Percentiles rank a stretch among this genome's conserved stretches.
phyloP scores from a whole-genome alignment of 2,797 vertebrate species.

The Bovichtus diacanthus region DNA sequence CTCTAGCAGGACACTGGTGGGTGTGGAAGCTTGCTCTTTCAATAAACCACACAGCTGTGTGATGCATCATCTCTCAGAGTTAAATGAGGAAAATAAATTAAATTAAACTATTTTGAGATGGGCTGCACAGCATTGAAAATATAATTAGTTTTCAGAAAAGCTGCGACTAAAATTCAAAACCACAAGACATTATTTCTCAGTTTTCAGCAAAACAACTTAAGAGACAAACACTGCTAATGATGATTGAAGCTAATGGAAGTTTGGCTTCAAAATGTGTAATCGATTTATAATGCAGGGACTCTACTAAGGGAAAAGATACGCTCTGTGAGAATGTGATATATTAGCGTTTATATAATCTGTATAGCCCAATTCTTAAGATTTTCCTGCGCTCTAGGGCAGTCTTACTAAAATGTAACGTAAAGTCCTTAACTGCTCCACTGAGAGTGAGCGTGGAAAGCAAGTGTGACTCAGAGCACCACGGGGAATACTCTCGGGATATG shows the following conservation, averaged over 20 bases:
- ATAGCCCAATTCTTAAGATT: background rate
- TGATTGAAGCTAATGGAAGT: conserved; percentile 9
- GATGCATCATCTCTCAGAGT: conserved; percentile 1
- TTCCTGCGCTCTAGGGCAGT: conserved; percentile 25
- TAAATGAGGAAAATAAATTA: conserved; percentile 28
- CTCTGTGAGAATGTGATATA: conserved; percentile 7
- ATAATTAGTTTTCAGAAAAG: conserved; percentile 22
- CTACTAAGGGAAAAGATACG: background rate
- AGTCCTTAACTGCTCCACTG: conserved; percentile 38
- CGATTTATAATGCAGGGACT: conserved; percentile 24
- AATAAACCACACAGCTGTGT: conserved; percentile 18
- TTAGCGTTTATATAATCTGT: conserved; percentile 22
- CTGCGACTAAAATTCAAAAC: conserved; percentile 14
- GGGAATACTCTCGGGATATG: conserved; percentile 29
- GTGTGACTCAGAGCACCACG: conserved; percentile 41
- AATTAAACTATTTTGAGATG: conserved; percentile 18
- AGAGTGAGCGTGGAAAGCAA: conserved; percentile 39
- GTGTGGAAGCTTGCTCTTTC: background rate
- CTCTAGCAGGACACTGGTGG: conserved; percentile 30
- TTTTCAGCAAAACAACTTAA: conserved; percentile 2
- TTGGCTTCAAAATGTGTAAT: conserved; percentile 1
- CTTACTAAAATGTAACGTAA: conserved; percentile 37
- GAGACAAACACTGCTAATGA: conserved; percentile 17
- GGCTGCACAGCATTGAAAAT: conserved; percentile 8
- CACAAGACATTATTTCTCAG: conserved; percentile 5